Evolutionary conservation across 2,888 invertebrate species (phyloP).

Genomic region (Hylaea fasciaria): DNA sequence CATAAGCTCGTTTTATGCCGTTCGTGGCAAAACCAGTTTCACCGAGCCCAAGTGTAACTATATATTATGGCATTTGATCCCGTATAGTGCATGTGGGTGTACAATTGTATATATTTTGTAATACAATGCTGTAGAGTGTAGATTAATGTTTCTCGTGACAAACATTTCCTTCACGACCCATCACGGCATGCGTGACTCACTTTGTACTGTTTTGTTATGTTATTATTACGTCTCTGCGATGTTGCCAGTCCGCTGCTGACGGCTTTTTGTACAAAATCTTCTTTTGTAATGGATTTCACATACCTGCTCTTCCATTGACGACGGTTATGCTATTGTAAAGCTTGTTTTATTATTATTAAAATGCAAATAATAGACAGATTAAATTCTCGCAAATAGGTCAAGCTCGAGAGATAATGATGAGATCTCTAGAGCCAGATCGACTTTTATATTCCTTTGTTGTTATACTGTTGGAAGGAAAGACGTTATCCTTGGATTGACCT

Average conservation of each 20-base stretch:
- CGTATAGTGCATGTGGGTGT: conserved; percentile 46
- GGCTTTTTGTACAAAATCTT: conserved; percentile 43
- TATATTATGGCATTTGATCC: conserved; percentile 41
- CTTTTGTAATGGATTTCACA: conserved; percentile 28
- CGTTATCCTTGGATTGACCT: conserved; percentile 28
- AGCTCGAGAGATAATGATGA: not conserved
- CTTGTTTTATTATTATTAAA: conserved; percentile 14
- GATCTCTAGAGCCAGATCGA: conserved; percentile 21
- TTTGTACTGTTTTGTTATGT: conserved; percentile 58
- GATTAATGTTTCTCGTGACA: conserved; percentile 68
- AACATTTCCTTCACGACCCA: conserved; percentile 65
- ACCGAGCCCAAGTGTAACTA: conserved; percentile 33
- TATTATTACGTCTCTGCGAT: conserved; percentile 60
- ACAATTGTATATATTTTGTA: conserved; percentile 18
- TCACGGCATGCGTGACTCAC: conserved; percentile 72
- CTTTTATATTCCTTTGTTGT: conserved; percentile 28
- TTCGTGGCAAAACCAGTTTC: conserved; percentile 38
- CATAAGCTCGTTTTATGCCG: conserved; percentile 32
- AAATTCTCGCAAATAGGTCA: conserved; percentile 8
- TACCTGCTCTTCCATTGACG: conserved; percentile 42
- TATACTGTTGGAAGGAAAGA: conserved; percentile 17
- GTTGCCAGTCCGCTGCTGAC: conserved; percentile 53
- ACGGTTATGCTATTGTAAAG: conserved; percentile 44
- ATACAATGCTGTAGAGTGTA: conserved; percentile 39
- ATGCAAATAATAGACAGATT: conserved; percentile 8